phyloP scores from a whole-genome alignment of 2,113 vertebrate species.

The Thalassarche chlororhynchos region DNA sequence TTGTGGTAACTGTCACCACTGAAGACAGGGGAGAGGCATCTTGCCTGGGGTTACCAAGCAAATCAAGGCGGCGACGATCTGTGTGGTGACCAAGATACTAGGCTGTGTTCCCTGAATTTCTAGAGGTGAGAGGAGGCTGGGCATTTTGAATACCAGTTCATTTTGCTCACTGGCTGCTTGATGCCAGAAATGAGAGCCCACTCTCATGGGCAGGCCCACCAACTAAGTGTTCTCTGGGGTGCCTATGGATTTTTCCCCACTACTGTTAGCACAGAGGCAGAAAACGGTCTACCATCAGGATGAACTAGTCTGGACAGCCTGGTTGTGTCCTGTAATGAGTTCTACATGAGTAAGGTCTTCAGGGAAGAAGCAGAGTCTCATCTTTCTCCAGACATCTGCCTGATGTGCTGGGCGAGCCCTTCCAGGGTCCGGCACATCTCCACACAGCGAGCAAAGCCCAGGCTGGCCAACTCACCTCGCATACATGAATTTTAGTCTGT shows the following conservation, averaged over 20 bases:
- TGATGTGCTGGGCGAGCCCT: not conserved
- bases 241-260: not conserved
- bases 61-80: not conserved
- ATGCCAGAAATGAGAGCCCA: not conserved
- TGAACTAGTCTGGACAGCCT: not conserved
- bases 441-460: not conserved
- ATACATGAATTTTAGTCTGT: not conserved
- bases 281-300: not conserved
- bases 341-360: not conserved
- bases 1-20: not conserved
- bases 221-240: not conserved
- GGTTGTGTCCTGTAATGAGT: not conserved
- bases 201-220: not conserved
- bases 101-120: not conserved
- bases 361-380: not conserved
- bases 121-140: not conserved
- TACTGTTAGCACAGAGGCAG: not conserved
- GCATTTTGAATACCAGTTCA: not conserved
- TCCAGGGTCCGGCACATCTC: not conserved
- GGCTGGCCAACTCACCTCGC: not conserved
- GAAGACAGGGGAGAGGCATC: not conserved
- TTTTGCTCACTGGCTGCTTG: not conserved
- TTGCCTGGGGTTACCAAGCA: not conserved
- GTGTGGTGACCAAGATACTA: not conserved
- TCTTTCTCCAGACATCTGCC: not conserved